Percentiles rank a stretch among this genome's conserved stretches.
Evolutionary conservation across 2,113 vertebrate genomes (phyloP).

Genomic region (Oryzias javanicus): DNA sequence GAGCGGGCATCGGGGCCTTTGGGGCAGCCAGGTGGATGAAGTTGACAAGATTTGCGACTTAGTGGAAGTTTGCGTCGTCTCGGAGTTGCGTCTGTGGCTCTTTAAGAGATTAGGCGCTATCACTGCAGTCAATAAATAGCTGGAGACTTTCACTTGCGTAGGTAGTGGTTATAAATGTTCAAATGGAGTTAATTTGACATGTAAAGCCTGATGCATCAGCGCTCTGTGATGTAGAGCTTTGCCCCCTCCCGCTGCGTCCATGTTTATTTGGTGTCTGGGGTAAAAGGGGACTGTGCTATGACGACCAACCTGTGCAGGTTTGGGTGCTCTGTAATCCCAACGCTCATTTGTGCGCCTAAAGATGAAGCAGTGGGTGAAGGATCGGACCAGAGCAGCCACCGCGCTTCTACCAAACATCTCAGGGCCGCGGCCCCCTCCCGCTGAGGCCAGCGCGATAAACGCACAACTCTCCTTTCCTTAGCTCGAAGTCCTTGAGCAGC

Average conservation of each 20-base stretch:
- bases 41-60: constrained; percentile 29
- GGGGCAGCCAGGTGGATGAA: constrained; percentile 29
- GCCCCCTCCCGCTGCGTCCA: not conserved
- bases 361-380: not conserved
- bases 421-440: constrained; percentile 13
- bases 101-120: constrained; percentile 57
- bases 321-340: constrained; percentile 15
- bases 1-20: constrained; percentile 10
- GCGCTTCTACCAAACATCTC: constrained; percentile 9
- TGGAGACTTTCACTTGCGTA: constrained; percentile 55
- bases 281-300: constrained; percentile 43
- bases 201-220: constrained; percentile 22
- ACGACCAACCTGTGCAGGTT: constrained; percentile 34
- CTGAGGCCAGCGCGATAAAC: constrained; percentile 14
- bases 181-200: constrained; percentile 10
- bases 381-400: not conserved
- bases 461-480: not conserved
- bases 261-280: constrained; percentile 24
- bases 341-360: not conserved
- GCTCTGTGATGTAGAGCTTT: constrained; percentile 22
- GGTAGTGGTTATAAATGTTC: constrained; percentile 41
- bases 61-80: not conserved
- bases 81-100: constrained; percentile 34
- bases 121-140: constrained; percentile 48
- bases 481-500: constrained; percentile 10